These are phyloP conservation scores for Colaptes auratus DNA, from an alignment of 2,113 vertebrate genomes.

Conservation along the genomic window DNA sequence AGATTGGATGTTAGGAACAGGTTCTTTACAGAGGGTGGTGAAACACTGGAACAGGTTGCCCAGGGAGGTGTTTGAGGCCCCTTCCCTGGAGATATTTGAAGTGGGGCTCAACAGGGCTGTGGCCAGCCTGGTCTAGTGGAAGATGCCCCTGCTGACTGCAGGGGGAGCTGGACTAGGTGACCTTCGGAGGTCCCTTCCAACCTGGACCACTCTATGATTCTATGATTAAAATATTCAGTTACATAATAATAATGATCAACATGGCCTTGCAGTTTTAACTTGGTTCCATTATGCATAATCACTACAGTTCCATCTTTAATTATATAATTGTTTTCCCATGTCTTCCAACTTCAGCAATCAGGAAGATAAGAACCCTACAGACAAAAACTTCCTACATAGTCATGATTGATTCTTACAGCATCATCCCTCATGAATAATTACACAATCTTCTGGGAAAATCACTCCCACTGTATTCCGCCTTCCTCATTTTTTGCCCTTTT, in stretches of 20 bases:
- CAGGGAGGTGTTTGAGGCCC: too few species aligned
- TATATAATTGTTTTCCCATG: conserved; percentile 2
- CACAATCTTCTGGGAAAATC: conserved; percentile 33
- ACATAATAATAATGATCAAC: not conserved
- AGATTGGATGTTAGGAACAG: too few species aligned
- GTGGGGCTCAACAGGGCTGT: too few species aligned
- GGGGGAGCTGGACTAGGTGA: too few species aligned
- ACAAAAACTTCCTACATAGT: conserved; percentile 27
- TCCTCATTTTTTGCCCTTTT: not conserved
- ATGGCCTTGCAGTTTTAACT: not conserved
- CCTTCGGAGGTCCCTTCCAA: too few species aligned
- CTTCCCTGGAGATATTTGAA: too few species aligned
- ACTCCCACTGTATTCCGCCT: conserved; percentile 26
- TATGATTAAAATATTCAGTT: not conserved
- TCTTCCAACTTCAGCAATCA: not conserved
- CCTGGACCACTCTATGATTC: too few species aligned
- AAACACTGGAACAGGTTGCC: too few species aligned
- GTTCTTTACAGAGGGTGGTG: too few species aligned
- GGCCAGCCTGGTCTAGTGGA: too few species aligned
- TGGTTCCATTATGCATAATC: not conserved
- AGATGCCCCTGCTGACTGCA: too few species aligned
- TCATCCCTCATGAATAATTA: conserved; percentile 34
- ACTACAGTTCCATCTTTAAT: not conserved
- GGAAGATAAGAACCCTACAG: not conserved
- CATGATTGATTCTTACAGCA: conserved; percentile 26